A percentile compares a stretch with the other conserved stretches of the same genome.
These are phyloP conservation scores for Clarias laeviceps DNA, from an alignment of 2,797 vertebrate species.

Conservation along the genomic window DNA sequence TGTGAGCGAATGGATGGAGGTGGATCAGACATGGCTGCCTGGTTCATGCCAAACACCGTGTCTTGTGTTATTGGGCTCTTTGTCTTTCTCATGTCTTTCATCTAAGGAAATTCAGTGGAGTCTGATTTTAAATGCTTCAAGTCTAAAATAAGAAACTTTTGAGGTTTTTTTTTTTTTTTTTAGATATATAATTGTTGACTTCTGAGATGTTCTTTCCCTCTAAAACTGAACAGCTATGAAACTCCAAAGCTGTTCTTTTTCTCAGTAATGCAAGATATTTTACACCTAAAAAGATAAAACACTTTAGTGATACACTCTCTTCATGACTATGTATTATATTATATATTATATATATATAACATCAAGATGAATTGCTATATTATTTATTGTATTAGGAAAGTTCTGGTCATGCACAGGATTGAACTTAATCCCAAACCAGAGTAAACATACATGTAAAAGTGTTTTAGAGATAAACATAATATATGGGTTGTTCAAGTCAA, in stretches of 20 bases:
- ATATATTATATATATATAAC: no score
- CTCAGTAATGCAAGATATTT: not conserved
- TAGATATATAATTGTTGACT: constrained; percentile 39
- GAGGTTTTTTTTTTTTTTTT: constrained; percentile 38
- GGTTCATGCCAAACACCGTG: constrained; percentile 38
- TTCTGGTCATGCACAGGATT: no score
- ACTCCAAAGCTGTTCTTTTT: not conserved
- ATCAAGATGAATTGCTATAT: no score
- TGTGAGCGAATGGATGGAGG: constrained; percentile 65
- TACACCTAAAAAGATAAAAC: not conserved
- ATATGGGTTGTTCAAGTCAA: no score
- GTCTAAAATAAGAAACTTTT: not conserved
- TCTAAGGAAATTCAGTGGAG: not conserved
- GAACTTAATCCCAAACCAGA: no score
- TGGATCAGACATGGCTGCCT: constrained; percentile 37
- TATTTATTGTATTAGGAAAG: no score
- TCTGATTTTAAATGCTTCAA: constrained; percentile 26
- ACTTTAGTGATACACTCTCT: no score
- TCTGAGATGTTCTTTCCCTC: not conserved
- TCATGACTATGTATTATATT: no score
- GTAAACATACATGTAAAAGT: no score
- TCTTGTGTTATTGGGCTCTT: constrained; percentile 53
- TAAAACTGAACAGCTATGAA: not conserved
- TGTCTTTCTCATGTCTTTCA: constrained; percentile 8
- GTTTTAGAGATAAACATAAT: no score